A percentile compares a stretch with the other conserved stretches of the same genome.
Evolutionary conservation across 2,113 vertebrate species (phyloP).

Genomic region (Rhea americana): DNA sequence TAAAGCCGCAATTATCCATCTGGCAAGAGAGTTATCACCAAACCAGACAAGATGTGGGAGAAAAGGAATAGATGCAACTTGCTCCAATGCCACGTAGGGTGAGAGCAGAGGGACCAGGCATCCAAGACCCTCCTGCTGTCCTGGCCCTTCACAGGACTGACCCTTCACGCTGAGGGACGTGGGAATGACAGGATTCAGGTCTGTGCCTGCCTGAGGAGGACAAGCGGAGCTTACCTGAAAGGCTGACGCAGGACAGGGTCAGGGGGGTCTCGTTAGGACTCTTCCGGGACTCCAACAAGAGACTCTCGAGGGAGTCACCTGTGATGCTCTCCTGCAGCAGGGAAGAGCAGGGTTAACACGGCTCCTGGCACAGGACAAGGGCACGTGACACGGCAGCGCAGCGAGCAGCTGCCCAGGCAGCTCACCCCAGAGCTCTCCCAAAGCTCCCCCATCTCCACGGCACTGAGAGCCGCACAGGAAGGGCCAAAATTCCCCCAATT

Average conservation of each 20-base stretch:
- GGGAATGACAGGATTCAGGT: background rate
- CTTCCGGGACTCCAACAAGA: background rate
- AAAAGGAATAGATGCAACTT: background rate
- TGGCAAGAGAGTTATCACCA: no score
- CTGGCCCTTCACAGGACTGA: no score
- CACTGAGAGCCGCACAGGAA: background rate
- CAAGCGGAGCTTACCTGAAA: slow-evolving; percentile 73
- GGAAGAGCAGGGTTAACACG: background rate
- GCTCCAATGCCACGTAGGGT: background rate
- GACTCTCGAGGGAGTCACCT: slow-evolving; percentile 69
- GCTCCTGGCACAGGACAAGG: background rate
- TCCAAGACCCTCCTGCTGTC: no score
- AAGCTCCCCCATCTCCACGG: background rate
- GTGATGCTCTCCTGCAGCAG: slow-evolving; percentile 66
- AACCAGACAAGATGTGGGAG: background rate
- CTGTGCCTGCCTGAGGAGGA: no score
- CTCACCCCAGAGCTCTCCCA: background rate
- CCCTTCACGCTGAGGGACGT: background rate
- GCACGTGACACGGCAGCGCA: no score
- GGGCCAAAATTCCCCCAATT: background rate
- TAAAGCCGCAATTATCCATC: no score
- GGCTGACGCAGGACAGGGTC: slow-evolving; percentile 81
- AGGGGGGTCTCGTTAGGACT: slow-evolving; percentile 35
- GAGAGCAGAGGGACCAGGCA: no score
- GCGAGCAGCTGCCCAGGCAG: background rate